Conservation (phyloP, 2,888 invertebrate species). For the Caenorhabditis sinica region DNA sequence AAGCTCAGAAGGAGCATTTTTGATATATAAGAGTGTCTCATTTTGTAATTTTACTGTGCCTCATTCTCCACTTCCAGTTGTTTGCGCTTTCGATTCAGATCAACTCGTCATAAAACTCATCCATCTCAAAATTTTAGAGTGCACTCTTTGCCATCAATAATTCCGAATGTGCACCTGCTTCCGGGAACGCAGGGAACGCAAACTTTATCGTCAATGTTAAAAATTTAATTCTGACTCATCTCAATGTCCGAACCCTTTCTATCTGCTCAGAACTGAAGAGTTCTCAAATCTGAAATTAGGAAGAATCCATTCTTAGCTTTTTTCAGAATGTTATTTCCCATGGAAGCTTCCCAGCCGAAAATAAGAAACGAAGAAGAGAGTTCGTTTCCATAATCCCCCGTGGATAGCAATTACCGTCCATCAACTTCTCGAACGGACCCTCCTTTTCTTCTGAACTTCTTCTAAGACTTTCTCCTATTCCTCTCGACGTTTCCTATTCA, state of each 20-base stretch:
- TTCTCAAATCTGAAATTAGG: too few species aligned
- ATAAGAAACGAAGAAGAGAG: neutral
- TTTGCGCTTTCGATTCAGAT: too few species aligned
- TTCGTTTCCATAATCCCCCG: neutral
- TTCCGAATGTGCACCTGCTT: neutral
- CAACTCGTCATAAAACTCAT: neutral
- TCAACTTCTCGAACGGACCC: neutral
- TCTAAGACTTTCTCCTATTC: neutral
- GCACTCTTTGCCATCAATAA: neutral
- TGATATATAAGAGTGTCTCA: too few species aligned
- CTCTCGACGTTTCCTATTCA: conserved; percentile 35
- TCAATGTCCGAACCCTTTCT: too few species aligned
- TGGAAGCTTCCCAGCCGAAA: neutral
- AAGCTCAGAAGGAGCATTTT: too few species aligned
- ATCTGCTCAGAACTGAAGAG: too few species aligned
- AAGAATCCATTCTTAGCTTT: too few species aligned
- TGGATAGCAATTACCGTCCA: neutral
- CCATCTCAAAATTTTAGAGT: neutral
- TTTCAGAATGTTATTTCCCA: neutral
- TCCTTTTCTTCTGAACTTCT: conserved; percentile 1
- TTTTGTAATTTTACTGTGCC: too few species aligned
- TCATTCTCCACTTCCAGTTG: too few species aligned
- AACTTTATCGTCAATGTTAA: too few species aligned
- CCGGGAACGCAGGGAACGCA: too few species aligned
- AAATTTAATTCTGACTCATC: too few species aligned